These are phyloP conservation scores for Drosophila suzukii DNA, from an alignment of 1,140 invertebrate genomes.

Conservation along the genomic window DNA sequence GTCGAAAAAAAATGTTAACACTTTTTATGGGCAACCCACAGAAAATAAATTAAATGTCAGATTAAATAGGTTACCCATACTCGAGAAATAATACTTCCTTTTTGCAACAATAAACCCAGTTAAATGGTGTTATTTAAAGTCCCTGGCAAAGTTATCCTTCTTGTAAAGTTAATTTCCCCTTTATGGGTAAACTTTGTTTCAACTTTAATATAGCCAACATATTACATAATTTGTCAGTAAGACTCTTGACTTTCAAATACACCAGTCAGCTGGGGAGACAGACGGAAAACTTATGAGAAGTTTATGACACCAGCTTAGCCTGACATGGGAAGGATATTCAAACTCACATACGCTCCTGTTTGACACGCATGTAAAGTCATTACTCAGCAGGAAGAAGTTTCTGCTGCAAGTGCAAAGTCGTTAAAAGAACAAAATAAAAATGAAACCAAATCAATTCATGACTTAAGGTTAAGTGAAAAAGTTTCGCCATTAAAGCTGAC, in stretches of 20 bases:
- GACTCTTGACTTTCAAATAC: slow-evolving; percentile 71
- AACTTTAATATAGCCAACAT: slow-evolving; percentile 54
- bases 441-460: slow-evolving; percentile 69
- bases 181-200: slow-evolving; percentile 43
- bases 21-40: neutral
- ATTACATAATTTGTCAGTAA: slow-evolving; percentile 73
- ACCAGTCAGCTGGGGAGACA: slow-evolving; percentile 26
- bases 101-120: slow-evolving; percentile 4
- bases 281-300: slow-evolving; percentile 56
- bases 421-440: slow-evolving; percentile 46
- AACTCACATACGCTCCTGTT: slow-evolving; percentile 56
- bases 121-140: slow-evolving; percentile 24
- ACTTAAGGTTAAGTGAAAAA: slow-evolving; percentile 79
- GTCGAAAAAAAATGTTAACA: neutral
- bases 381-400: slow-evolving; percentile 60
- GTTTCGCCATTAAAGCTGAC: slow-evolving; percentile 71
- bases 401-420: slow-evolving; percentile 60
- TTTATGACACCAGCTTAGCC: slow-evolving; percentile 68
- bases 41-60: neutral
- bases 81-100: neutral
- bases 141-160: neutral
- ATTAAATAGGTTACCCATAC: neutral
- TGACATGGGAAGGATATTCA: slow-evolving; percentile 40
- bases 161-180: slow-evolving; percentile 53
- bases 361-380: slow-evolving; percentile 73